Evolutionary conservation across 2,113 vertebrate genomes (phyloP).

Genomic region (Corvus moneduloides): DNA sequence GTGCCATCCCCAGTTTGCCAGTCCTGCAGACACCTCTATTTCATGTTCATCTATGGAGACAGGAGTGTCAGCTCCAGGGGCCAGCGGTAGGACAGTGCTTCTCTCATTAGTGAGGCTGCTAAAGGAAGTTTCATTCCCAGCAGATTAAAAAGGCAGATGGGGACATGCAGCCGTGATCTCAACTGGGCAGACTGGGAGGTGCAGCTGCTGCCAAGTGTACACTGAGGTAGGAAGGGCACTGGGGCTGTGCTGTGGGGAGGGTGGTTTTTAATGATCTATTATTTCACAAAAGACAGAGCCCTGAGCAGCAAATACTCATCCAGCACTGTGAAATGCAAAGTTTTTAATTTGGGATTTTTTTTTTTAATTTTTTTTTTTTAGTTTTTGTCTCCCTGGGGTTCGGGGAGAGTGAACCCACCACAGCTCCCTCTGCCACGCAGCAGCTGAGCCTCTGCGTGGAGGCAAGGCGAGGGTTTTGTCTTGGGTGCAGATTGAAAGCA

Average conservation of each 20-base stretch:
- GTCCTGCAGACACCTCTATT: not conserved
- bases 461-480: slow-evolving; percentile 23
- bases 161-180: not conserved
- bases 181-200: not conserved
- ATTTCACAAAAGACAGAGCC: not conserved
- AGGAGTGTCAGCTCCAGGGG: not conserved
- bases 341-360: not conserved
- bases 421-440: not conserved
- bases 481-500: slow-evolving; percentile 56
- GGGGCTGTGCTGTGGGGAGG: not conserved
- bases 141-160: not conserved
- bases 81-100: accelerated
- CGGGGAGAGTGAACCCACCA: accelerated
- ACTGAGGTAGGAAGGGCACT: not conserved
- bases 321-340: not conserved
- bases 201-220: not conserved
- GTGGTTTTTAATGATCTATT: not conserved
- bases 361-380: too few relatives aligned
- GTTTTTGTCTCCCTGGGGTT: not conserved
- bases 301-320: not conserved
- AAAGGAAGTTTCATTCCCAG: not conserved
- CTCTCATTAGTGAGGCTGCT: not conserved
- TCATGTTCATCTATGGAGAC: accelerated
- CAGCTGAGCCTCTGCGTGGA: not conserved
- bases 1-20: not conserved